A percentile compares a stretch with the other conserved stretches of the same genome.
phyloP scores from a whole-genome alignment of 2,113 vertebrate species.

The Oncorhynchus masou region DNA sequence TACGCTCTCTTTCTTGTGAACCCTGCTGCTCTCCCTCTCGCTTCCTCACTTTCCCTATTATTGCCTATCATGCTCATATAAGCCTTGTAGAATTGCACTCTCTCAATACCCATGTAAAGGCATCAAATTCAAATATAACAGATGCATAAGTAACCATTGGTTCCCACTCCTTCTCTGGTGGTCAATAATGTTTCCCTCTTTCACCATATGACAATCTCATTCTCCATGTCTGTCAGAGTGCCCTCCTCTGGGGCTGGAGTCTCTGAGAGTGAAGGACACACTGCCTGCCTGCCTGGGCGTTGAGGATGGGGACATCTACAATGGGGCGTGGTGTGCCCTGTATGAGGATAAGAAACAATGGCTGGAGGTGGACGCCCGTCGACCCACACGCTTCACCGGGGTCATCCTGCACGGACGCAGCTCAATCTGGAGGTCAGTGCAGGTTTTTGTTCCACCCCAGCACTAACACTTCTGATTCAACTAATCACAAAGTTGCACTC shows the following conservation, averaged over 20 bases:
- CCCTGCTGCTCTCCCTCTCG: not conserved
- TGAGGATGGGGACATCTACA: slow-evolving; percentile 83
- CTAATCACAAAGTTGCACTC: too few relatives aligned
- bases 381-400: slow-evolving; percentile 79
- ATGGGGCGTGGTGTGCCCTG: slow-evolving; percentile 87
- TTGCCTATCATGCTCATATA: not conserved
- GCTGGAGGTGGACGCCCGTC: slow-evolving; percentile 82
- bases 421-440: slow-evolving; percentile 89
- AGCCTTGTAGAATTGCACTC: too few relatives aligned
- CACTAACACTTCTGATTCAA: not conserved
- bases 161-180: not conserved
- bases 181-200: not conserved
- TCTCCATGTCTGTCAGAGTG: slow-evolving; percentile 74
- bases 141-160: too few relatives aligned
- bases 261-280: slow-evolving; percentile 82
- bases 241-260: slow-evolving; percentile 90
- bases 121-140: too few relatives aligned
- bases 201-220: not conserved
- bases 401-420: slow-evolving; percentile 87
- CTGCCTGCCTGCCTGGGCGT: slow-evolving; percentile 32
- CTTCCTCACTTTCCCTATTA: not conserved
- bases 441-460: not conserved
- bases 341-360: slow-evolving; percentile 78
- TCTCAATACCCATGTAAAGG: too few relatives aligned
- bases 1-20: not conserved